Evolutionary conservation across 1,140 invertebrate genomes (phyloP), one percentile per base, ranked within the genome.

Genomic region (Drosophila ambigua): DNA sequence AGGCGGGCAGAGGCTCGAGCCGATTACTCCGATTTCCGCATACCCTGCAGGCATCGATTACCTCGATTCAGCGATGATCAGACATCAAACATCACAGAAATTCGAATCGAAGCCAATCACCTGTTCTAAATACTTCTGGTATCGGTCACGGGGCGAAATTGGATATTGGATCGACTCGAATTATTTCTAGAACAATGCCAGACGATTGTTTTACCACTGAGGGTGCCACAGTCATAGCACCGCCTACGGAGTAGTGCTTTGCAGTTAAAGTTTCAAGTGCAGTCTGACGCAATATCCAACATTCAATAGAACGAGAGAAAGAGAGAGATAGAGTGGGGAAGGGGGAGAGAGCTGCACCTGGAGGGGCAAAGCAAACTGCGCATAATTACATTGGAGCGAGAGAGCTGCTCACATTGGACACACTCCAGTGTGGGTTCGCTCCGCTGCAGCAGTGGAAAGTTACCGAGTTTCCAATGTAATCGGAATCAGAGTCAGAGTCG

Each of bases 261-360:
- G 43, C 24, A 15, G 20, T 50, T 73, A 23, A 41, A 43, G 43
- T 73, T 63, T 73, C 71, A 55, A 73, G 58, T 73, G 71, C 71
- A 65, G 15, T 8, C 60, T 74, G 72, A 65, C 39, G 52, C 61
- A 54, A 74, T 58, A 35, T 44, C 31, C 52, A 43, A 57, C 35
- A 8, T 31, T 26, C 20, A 43, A 31, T 43, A 43, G 50, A 48
- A 24, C 23, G 57, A 43, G 20, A 28, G 39, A 13, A 11, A 39
- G 35, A 43, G 8, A 13, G 28, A 23, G 45, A 54, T 1, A 2
- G 20, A 20, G 20, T 1, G 23, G 23, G 23, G 4, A 0, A 4
- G 23, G 23, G 23, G 4, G 28, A 28, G 51, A 39, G 3, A 39
- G 26, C 13, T n/a, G 13, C 20, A 28, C 31, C 11, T 15, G 39